A percentile compares a stretch with the other conserved stretches of the same genome.
Evolutionary conservation across 2,888 invertebrate genomes (phyloP).

Genomic region (Chironomus tentans): DNA sequence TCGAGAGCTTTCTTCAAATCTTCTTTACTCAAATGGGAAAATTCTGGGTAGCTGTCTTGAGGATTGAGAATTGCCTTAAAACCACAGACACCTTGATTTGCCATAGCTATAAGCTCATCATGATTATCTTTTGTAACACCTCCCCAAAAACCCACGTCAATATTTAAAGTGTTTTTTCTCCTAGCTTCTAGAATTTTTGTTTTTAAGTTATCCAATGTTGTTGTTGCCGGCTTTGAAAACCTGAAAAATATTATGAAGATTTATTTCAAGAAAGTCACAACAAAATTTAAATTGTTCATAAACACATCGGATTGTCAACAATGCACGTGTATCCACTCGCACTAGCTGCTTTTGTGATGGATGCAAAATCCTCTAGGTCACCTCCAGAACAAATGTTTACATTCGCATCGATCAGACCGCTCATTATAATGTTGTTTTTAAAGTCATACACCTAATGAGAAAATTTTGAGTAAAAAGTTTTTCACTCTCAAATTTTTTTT

Average conservation of each 20-base stretch:
- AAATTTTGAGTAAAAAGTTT: background rate
- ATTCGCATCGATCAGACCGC: constrained; percentile 62
- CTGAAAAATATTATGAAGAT: constrained; percentile 40
- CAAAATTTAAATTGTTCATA: background rate
- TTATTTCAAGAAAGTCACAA: too few relatives aligned
- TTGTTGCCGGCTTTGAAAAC: constrained; percentile 63
- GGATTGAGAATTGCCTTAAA: constrained; percentile 65
- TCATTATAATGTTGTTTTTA: constrained; percentile 50
- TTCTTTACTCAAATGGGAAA: constrained; percentile 49
- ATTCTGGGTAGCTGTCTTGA: constrained; percentile 56
- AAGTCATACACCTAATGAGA: constrained; percentile 42
- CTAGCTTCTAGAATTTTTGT: constrained; percentile 51
- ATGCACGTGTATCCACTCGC: constrained; percentile 64
- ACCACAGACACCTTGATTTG: constrained; percentile 59
- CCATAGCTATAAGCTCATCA: constrained; percentile 49
- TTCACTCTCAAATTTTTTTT: background rate
- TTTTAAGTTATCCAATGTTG: constrained; percentile 51
- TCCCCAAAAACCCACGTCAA: constrained; percentile 73
- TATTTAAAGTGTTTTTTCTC: constrained; percentile 47
- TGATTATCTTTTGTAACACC: constrained; percentile 61
- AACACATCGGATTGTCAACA: constrained; percentile 61
- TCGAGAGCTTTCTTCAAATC: constrained; percentile 51
- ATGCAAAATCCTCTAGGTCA: constrained; percentile 61
- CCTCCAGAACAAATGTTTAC: constrained; percentile 65
- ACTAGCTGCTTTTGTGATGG: constrained; percentile 62